phyloP scores from a whole-genome alignment of 1,140 invertebrate species.

The Phymorhynchus buccinoides region DNA sequence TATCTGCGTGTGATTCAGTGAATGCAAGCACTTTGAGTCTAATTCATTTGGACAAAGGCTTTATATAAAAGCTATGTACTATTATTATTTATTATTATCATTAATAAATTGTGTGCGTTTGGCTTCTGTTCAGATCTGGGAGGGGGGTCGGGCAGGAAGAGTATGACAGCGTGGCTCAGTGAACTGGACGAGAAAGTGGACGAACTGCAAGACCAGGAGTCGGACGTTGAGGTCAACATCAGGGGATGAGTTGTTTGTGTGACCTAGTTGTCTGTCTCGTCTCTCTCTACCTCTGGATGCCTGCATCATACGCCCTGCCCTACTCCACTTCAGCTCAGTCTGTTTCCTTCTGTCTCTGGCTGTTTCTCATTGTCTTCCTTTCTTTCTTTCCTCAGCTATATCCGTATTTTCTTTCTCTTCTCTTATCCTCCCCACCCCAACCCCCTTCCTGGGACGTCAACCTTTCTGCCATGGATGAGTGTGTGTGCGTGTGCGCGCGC shows the following conservation, averaged over 20 bases:
- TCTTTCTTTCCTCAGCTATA: background rate
- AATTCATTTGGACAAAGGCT: too few species aligned
- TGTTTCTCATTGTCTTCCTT: background rate
- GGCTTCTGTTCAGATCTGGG: background rate
- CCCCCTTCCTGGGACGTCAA: background rate
- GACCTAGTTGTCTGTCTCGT: background rate
- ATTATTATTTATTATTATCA: too few species aligned
- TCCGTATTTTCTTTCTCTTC: background rate
- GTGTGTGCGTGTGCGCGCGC: background rate
- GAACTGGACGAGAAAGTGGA: slow-evolving; percentile 28
- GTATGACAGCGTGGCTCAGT: background rate
- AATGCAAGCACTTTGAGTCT: too few species aligned
- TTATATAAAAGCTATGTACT: too few species aligned
- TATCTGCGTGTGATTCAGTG: too few species aligned
- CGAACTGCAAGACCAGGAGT: slow-evolving; percentile 18
- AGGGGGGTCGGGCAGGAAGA: slow-evolving; percentile 1
- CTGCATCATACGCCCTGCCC: background rate
- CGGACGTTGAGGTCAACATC: slow-evolving; percentile 1
- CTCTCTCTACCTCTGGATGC: too few species aligned
- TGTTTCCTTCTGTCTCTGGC: background rate
- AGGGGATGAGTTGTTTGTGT: background rate
- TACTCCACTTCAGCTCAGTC: background rate
- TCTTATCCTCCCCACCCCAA: background rate
- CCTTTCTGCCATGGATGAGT: background rate
- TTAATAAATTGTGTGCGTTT: background rate